Evolutionary conservation across 2,113 vertebrate genomes (phyloP), one percentile per base, ranked within the genome.

Genomic region (Sinocyclocheilus anophthalmus): DNA sequence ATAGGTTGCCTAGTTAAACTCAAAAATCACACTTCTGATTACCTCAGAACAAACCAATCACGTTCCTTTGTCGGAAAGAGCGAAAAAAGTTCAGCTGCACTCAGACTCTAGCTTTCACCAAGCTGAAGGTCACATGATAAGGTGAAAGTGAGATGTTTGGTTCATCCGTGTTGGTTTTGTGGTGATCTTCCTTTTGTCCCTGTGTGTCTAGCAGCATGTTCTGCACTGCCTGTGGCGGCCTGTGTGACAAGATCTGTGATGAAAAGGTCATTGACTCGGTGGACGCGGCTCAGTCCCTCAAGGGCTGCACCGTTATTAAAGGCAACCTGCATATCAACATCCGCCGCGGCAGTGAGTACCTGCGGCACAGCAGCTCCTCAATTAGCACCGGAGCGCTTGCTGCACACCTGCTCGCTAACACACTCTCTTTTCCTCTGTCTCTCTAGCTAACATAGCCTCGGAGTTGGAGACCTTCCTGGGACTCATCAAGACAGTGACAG

Each of bases 391-490:
- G 5, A 39, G 39, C 9, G 26, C n/a, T 45, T 12, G 22, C 8
- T 26, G 20, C 45, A 14, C n/a, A 48, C 30, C 13, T n/a, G 16
- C 22, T 72, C n/a, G 37, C 30, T 61, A 39, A 65, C 63, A 9
- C 18, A 12, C 20, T 45, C n/a, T 76, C 65, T 10, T 5, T 63
- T 20, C 11, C 26, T 78, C 80, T 14, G 0, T 69, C 39, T 72
- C 55, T 65, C 39, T 0, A 99, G 97, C 96, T 90, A 99, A 99
- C 93, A 98, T 99, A 0, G 97, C 97, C 18, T 96, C 97, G 0
- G 98, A 99, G 90, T 93, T 99, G 95, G 98, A 99, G 95, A 98
- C 96, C 67, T 99, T 98, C 88, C 96, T 98, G 85, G 98, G 98
- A 2, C 92, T 98, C 91, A 99, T 99, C 50, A 97, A 99, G 94